Percentiles rank a stretch among this genome's conserved stretches.
Evolutionary conservation across 92 coral and sea anemone species (phyloP).

Genomic region (Hydrozoanthus gracilis): DNA sequence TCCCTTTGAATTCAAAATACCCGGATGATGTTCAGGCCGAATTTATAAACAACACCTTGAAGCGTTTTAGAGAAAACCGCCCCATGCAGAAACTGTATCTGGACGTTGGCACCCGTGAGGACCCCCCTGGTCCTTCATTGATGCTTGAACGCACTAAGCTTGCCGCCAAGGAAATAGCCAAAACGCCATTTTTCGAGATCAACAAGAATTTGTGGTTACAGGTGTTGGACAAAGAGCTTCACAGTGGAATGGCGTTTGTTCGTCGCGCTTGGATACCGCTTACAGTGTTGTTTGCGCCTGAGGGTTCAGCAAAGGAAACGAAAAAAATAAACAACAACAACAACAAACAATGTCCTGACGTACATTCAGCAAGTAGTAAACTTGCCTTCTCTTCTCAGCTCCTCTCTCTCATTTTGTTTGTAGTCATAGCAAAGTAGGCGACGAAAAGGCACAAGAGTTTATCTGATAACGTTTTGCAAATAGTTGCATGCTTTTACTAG

Average conservation of each 20-base stretch:
- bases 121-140: slow-evolving; percentile 23
- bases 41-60: slow-evolving; percentile 42
- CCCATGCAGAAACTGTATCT: slow-evolving; percentile 57
- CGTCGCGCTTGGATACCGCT: slow-evolving; percentile 57
- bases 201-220: slow-evolving; percentile 65
- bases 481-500: too few relatives aligned
- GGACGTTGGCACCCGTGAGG: slow-evolving; percentile 56
- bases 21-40: slow-evolving; percentile 60
- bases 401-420: too few relatives aligned
- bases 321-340: not conserved
- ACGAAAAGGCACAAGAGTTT: too few relatives aligned
- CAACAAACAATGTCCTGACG: too few relatives aligned
- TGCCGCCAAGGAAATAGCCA: slow-evolving; percentile 35
- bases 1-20: slow-evolving; percentile 51
- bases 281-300: slow-evolving; percentile 55
- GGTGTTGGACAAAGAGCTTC: slow-evolving; percentile 47
- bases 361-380: too few relatives aligned
- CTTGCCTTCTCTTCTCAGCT: too few relatives aligned
- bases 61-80: slow-evolving; percentile 41
- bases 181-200: slow-evolving; percentile 59
- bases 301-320: slow-evolving; percentile 52
- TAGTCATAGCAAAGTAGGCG: too few relatives aligned
- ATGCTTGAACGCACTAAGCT: slow-evolving; percentile 49
- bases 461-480: too few relatives aligned
- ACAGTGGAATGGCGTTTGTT: slow-evolving; percentile 14